Evolutionary conservation across 1,140 invertebrate genomes (phyloP).

Genomic region (Euwallacea fornicatus): DNA sequence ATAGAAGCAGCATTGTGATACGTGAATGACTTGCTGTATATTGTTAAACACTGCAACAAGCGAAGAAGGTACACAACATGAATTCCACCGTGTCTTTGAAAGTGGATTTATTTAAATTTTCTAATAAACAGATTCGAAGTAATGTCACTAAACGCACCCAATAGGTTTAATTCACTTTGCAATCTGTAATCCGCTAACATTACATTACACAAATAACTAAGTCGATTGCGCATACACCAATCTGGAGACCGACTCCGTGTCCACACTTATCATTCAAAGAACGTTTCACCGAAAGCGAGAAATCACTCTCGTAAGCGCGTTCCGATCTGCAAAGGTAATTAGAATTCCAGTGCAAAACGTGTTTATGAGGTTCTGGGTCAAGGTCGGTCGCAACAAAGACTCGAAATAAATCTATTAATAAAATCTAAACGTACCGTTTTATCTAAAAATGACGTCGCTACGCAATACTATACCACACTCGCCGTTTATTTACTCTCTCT

Average conservation of each 20-base stretch:
- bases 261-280: not conserved
- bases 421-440: conserved; percentile 29
- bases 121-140: too few relatives aligned
- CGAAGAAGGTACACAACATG: too few relatives aligned
- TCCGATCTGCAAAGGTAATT: conserved; percentile 25
- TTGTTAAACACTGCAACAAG: too few relatives aligned
- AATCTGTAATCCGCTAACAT: too few relatives aligned
- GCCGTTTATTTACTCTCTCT: conserved; percentile 26
- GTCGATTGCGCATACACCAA: not conserved
- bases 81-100: too few relatives aligned
- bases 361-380: conserved; percentile 30
- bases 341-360: conserved; percentile 31
- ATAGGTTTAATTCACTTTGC: too few relatives aligned
- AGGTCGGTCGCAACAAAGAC: conserved; percentile 33
- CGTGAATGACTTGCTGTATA: too few relatives aligned
- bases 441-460: conserved; percentile 30
- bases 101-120: too few relatives aligned
- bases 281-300: not conserved
- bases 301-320: not conserved
- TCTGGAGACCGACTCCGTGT: not conserved
- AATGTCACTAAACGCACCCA: too few relatives aligned
- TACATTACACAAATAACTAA: too few relatives aligned
- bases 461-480: conserved; percentile 18
- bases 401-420: conserved; percentile 35
- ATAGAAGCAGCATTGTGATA: too few relatives aligned